phyloP scores from a whole-genome alignment of 2,797 vertebrate genomes.

The Protonibea diacanthus region DNA sequence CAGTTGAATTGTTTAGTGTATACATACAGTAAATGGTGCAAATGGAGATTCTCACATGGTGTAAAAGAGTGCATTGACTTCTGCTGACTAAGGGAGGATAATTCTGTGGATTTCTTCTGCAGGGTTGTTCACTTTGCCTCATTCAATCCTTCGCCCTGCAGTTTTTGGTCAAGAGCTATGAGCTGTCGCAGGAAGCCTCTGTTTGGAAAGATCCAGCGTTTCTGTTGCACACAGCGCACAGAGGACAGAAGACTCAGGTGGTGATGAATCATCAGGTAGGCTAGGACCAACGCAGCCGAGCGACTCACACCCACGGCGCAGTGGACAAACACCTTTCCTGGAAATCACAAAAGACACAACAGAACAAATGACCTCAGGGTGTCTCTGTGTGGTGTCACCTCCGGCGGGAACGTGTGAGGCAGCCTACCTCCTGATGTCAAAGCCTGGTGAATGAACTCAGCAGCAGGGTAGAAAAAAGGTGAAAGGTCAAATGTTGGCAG shows the following conservation, averaged over 20 bases:
- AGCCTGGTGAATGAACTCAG: slow-evolving; percentile 82
- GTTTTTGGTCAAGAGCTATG: slow-evolving; percentile 83
- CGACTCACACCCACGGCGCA: slow-evolving; percentile 87
- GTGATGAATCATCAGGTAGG: slow-evolving; percentile 87
- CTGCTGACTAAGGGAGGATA: neutral
- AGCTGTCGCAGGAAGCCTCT: slow-evolving; percentile 91
- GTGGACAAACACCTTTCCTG: slow-evolving; percentile 86
- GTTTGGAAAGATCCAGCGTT: slow-evolving; percentile 93
- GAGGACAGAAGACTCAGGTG: slow-evolving; percentile 79
- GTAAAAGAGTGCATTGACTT: slow-evolving; percentile 21
- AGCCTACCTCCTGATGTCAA: slow-evolving; percentile 82
- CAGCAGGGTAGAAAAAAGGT: slow-evolving; percentile 81
- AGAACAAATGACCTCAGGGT: neutral
- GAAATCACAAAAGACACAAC: slow-evolving; percentile 23
- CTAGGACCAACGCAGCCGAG: slow-evolving; percentile 85
- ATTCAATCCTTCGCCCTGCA: slow-evolving; percentile 56
- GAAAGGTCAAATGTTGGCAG: slow-evolving; percentile 83
- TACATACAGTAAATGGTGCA: slow-evolving; percentile 33
- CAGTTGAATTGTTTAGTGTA: slow-evolving; percentile 14
- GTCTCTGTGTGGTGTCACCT: neutral
- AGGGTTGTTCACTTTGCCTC: slow-evolving; percentile 17
- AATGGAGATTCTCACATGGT: slow-evolving; percentile 16
- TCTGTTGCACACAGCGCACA: slow-evolving; percentile 79
- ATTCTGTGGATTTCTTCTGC: neutral
- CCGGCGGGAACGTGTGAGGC: neutral